Percentiles rank a stretch among this genome's conserved stretches.
Evolutionary conservation across 2,113 vertebrate genomes (phyloP).

Genomic region (Azemiops feae): DNA sequence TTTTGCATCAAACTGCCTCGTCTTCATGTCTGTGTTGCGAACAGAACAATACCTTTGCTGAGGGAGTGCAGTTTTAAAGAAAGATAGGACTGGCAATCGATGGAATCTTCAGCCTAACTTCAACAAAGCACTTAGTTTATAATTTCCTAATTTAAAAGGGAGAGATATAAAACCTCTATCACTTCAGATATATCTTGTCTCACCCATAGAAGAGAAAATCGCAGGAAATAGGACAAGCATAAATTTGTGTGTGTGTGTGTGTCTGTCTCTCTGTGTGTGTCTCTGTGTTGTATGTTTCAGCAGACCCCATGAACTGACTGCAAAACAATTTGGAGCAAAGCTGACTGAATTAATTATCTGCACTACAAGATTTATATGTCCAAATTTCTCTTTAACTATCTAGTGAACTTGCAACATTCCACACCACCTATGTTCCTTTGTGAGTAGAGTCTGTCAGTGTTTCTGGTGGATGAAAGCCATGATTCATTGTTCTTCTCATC

Average conservation of each 20-base stretch:
- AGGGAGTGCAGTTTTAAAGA: slow-evolving; percentile 36
- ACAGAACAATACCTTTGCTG: too few relatives aligned
- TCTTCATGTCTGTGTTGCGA: too few relatives aligned
- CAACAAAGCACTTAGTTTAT: slow-evolving; percentile 71
- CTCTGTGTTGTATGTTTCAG: slow-evolving; percentile 30
- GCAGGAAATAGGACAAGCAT: slow-evolving; percentile 54
- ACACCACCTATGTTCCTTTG: too few relatives aligned
- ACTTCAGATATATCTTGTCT: slow-evolving; percentile 60
- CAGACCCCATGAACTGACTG: slow-evolving; percentile 48
- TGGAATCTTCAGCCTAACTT: slow-evolving; percentile 56
- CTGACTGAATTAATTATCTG: slow-evolving; percentile 42
- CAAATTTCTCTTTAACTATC: too few relatives aligned
- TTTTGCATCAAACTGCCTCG: too few relatives aligned
- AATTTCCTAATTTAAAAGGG: slow-evolving; percentile 69
- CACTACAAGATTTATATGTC: neutral
- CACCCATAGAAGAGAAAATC: slow-evolving; percentile 56
- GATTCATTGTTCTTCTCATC: too few relatives aligned
- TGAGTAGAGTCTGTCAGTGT: too few relatives aligned
- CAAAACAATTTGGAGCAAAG: slow-evolving; percentile 38
- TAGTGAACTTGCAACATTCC: too few relatives aligned
- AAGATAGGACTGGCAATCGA: slow-evolving; percentile 38
- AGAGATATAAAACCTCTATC: slow-evolving; percentile 74
- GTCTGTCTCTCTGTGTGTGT: slow-evolving; percentile 34
- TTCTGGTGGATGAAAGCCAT: too few relatives aligned
- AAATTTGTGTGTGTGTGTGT: slow-evolving; percentile 45